A percentile compares a stretch with the other conserved stretches of the same genome.
phyloP scores from a whole-genome alignment of 2,797 vertebrate genomes.

The Lepilemur septentrionalis region DNA sequence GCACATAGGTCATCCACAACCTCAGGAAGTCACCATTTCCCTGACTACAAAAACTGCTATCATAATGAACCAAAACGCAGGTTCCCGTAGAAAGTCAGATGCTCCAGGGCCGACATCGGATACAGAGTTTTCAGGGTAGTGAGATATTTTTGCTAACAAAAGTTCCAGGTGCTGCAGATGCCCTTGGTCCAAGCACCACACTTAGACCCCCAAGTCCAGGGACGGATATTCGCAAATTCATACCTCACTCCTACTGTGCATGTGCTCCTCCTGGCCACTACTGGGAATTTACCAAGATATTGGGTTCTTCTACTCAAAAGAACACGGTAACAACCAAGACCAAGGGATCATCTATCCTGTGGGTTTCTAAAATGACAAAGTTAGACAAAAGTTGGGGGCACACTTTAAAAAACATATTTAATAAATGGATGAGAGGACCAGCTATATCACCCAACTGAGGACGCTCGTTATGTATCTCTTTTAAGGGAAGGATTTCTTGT shows the following conservation, averaged over 20 bases:
- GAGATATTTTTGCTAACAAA: neutral
- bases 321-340: neutral
- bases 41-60: fast-evolving
- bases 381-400: neutral
- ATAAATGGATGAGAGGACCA: neutral
- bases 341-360: neutral
- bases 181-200: neutral
- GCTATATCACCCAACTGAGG: neutral
- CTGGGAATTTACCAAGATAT: neutral
- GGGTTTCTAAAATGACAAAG: neutral
- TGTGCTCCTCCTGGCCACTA: neutral
- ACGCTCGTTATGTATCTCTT: fast-evolving
- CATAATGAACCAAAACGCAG: neutral
- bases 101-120: neutral
- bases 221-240: fast-evolving
- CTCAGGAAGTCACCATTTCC: neutral
- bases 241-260: neutral
- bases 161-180: too few relatives aligned
- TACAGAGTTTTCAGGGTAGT: neutral
- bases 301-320: neutral
- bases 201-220: neutral
- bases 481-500: neutral
- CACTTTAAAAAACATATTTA: neutral
- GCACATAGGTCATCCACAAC: neutral
- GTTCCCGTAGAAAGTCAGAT: neutral